Conservation (phyloP, 1,140 invertebrate genomes). For the Drosophila rhopaloa region DNA sequence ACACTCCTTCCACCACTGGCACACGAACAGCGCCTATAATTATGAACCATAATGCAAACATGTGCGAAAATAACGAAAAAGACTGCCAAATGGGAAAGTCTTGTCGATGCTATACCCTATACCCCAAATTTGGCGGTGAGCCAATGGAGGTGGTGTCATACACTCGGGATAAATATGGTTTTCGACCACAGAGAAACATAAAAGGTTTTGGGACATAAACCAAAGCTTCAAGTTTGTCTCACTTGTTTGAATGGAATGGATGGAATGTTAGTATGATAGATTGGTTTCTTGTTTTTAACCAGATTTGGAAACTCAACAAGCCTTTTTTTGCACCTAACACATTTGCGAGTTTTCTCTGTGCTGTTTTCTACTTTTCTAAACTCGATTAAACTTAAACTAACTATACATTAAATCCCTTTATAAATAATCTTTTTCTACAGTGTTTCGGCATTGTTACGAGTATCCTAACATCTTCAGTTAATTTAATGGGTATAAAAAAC, state of each 20-base stretch:
- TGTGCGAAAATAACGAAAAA: conserved; percentile 55
- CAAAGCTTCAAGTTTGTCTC: neutral
- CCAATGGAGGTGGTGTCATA: conserved; percentile 1
- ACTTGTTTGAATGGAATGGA: no score
- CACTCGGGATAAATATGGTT: neutral
- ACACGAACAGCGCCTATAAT: conserved; percentile 71
- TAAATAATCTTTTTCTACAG: neutral
- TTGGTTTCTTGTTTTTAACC: no score
- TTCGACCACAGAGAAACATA: no score
- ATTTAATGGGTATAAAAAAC: conserved; percentile 7
- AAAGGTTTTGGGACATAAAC: neutral
- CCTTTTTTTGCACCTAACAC: no score
- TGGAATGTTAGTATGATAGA: no score
- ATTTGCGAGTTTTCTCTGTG: no score
- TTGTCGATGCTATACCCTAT: conserved; percentile 8
- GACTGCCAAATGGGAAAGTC: conserved; percentile 4
- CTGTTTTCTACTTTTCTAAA: no score
- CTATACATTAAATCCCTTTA: neutral
- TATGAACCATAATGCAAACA: conserved; percentile 75
- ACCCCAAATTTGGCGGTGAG: neutral
- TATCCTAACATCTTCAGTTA: neutral
- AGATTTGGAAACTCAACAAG: no score
- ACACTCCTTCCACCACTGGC: conserved; percentile 12
- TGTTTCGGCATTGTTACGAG: neutral
- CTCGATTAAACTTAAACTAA: no score